Conservation (phyloP, 2,888 invertebrate genomes). For the Cephus nigrinus region DNA sequence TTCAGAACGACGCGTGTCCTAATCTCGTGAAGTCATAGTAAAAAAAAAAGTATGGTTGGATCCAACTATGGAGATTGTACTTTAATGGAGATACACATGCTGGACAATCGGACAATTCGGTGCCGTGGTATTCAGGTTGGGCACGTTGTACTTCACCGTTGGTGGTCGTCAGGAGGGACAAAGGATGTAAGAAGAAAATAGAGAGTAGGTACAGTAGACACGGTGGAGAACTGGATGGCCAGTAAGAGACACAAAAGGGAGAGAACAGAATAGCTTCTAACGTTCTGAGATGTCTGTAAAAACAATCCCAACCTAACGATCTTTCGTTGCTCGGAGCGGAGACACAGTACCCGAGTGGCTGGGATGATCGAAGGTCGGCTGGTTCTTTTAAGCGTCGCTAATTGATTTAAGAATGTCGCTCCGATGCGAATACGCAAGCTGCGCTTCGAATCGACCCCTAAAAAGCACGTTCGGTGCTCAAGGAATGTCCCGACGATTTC, state of each 20-base stretch:
- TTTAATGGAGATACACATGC: not conserved
- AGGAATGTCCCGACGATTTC: conserved; percentile 14
- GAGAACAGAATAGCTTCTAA: conserved; percentile 27
- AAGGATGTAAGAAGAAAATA: conserved; percentile 25
- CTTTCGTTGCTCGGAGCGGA: conserved; percentile 14
- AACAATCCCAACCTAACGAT: conserved; percentile 31
- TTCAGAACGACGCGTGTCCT: not conserved
- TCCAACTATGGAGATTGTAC: not conserved
- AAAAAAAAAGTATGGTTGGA: not conserved
- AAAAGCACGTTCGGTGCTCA: conserved; percentile 12
- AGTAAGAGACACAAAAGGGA: conserved; percentile 6
- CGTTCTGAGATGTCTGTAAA: conserved; percentile 26
- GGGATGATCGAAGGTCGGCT: conserved; percentile 56
- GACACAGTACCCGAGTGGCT: conserved; percentile 43
- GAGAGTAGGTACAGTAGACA: not conserved
- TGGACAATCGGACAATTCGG: not conserved
- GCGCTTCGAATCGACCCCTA: conserved; percentile 14
- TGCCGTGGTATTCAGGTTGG: not conserved
- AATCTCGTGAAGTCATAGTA: not conserved
- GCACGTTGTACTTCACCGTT: conserved; percentile 14
- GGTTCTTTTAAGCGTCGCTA: conserved; percentile 54
- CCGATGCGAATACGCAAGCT: conserved; percentile 20
- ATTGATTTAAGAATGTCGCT: conserved; percentile 49
- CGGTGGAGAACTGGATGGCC: not conserved
- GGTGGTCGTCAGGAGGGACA: conserved; percentile 29